phyloP scores from a whole-genome alignment of 2,888 invertebrate genomes.

The Mythimna loreyi region DNA sequence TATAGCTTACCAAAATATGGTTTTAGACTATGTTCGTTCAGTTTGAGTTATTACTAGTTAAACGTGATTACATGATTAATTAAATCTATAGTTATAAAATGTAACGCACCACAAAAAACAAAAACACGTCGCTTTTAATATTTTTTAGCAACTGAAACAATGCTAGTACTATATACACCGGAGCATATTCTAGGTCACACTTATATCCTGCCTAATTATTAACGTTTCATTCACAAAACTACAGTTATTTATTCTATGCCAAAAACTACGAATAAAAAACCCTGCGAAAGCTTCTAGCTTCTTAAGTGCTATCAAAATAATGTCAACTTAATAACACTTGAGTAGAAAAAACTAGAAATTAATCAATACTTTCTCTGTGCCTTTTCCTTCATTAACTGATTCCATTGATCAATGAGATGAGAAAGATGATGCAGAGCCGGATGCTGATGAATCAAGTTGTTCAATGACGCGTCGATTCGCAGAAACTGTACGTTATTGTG shows the following conservation, averaged over 20 bases:
- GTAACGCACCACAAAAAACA: too few species aligned
- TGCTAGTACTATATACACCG: too few species aligned
- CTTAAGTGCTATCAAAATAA: slow-evolving; percentile 20
- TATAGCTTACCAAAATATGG: too few species aligned
- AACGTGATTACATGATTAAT: too few species aligned
- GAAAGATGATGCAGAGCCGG: slow-evolving; percentile 77
- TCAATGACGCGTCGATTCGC: slow-evolving; percentile 67
- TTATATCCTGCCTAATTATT: too few species aligned
- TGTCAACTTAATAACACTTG: slow-evolving; percentile 15
- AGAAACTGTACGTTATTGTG: slow-evolving; percentile 70
- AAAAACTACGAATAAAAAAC: slow-evolving; percentile 16
- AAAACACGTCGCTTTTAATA: too few species aligned
- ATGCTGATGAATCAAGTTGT: slow-evolving; percentile 77
- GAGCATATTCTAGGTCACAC: too few species aligned
- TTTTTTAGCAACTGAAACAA: too few species aligned
- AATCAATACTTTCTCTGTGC: slow-evolving; percentile 48
- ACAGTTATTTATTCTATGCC: not conserved
- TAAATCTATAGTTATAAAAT: too few species aligned
- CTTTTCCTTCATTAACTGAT: slow-evolving; percentile 53
- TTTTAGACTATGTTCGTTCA: too few species aligned
- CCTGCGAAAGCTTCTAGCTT: slow-evolving; percentile 27
- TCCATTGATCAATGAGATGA: slow-evolving; percentile 67
- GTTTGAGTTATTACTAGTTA: too few species aligned
- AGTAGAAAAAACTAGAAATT: slow-evolving; percentile 20
- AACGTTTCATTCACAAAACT: not conserved